These are phyloP conservation scores for Manis pentadactyla DNA, from an alignment of 2,797 vertebrate species.

Conservation along the genomic window DNA sequence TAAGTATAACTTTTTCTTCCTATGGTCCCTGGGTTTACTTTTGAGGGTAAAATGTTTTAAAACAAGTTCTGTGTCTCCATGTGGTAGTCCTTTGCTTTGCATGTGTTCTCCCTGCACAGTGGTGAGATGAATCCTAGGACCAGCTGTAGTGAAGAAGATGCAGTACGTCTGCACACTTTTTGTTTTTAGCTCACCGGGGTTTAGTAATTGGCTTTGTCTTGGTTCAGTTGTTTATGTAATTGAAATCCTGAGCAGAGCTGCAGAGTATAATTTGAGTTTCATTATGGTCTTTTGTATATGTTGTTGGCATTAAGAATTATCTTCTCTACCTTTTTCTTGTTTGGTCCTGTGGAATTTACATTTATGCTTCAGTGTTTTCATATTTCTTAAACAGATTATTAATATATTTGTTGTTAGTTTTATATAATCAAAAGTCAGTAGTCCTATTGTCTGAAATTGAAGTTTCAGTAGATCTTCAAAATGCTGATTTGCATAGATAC, in stretches of 20 bases:
- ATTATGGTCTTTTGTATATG: background rate
- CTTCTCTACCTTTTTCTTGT: background rate
- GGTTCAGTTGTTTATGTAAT: constrained; percentile 7
- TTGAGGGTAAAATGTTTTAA: background rate
- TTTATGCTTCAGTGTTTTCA: constrained; percentile 6
- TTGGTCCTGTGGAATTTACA: constrained; percentile 2
- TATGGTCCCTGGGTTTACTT: background rate
- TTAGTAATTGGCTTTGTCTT: constrained; percentile 48
- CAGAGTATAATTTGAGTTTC: background rate
- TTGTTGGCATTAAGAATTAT: background rate
- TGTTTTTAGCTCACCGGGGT: background rate
- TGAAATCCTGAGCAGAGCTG: constrained; percentile 43
- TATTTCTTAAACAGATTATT: background rate
- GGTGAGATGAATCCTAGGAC: rapidly evolving
- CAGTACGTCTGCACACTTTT: background rate
- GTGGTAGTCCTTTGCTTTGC: background rate
- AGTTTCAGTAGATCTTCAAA: background rate
- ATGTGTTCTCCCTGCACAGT: background rate
- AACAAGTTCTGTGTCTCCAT: background rate
- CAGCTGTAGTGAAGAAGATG: background rate
- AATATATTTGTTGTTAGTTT: constrained; percentile 4
- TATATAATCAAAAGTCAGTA: background rate
- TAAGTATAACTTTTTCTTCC: background rate
- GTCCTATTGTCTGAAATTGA: background rate
- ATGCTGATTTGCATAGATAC: background rate